phyloP scores from a whole-genome alignment of 2,888 invertebrate genomes.

The Drosophila mulleri region DNA sequence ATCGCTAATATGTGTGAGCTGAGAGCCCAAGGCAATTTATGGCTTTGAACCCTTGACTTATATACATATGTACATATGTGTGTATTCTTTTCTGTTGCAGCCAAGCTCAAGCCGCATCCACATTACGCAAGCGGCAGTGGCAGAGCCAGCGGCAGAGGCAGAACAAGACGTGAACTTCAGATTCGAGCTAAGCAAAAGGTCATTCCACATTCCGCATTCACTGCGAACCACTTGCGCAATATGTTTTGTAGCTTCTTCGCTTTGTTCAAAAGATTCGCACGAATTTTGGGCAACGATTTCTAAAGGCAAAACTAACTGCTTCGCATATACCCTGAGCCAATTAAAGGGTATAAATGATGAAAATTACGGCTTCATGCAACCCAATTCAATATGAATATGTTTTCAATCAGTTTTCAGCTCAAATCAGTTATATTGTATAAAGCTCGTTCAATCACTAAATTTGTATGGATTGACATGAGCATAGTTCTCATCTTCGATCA shows the following conservation, averaged over 20 bases:
- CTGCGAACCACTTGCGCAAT: slow-evolving; percentile 39
- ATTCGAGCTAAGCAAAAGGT: slow-evolving; percentile 36
- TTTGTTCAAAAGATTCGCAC: slow-evolving; percentile 34
- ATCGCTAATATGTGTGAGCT: not conserved
- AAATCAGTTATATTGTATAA: no score
- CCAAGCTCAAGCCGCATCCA: not conserved
- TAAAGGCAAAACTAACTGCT: slow-evolving; percentile 10
- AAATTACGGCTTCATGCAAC: not conserved
- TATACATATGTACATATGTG: not conserved
- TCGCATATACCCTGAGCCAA: slow-evolving; percentile 26
- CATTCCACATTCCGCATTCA: slow-evolving; percentile 49
- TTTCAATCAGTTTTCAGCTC: no score
- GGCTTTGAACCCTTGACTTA: slow-evolving; percentile 8
- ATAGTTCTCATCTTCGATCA: no score
- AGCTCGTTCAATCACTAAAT: not conserved
- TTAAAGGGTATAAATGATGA: not conserved
- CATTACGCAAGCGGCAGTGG: slow-evolving; percentile 28
- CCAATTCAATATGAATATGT: not conserved
- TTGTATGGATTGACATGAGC: not conserved
- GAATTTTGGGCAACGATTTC: slow-evolving; percentile 33
- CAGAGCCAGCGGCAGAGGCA: not conserved
- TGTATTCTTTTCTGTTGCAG: not conserved
- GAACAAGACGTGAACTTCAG: slow-evolving; percentile 8
- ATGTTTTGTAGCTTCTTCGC: not conserved
- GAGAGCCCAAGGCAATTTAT: slow-evolving; percentile 1